Percentiles rank a stretch among this genome's conserved stretches.
Evolutionary conservation across 2,888 invertebrate genomes (phyloP).

Genomic region (Coecobrya sp.): DNA sequence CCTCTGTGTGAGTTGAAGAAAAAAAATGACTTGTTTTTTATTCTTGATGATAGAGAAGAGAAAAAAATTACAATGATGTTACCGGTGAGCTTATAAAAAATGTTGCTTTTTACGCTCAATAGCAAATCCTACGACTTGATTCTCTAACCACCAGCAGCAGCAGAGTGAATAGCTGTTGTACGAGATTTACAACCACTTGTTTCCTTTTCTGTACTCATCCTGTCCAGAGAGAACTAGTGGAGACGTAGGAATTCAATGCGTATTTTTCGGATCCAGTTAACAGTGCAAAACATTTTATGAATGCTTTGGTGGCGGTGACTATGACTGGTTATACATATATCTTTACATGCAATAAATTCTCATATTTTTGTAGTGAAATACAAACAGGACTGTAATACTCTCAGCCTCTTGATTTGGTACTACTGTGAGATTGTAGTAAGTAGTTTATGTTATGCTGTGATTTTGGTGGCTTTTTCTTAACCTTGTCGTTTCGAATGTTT

Average conservation of each 20-base stretch:
- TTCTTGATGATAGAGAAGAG: conserved; percentile 14
- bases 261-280: conserved; percentile 41
- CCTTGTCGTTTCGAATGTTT: background rate
- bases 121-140: conserved; percentile 48
- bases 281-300: conserved; percentile 7
- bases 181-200: conserved; percentile 42
- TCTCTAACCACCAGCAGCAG: background rate
- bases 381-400: conserved; percentile 1
- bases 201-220: conserved; percentile 3
- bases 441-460: conserved; percentile 7
- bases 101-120: conserved; percentile 44
- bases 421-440: no score
- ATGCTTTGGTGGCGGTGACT: background rate
- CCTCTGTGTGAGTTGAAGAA: conserved; percentile 10
- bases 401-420: conserved; percentile 2
- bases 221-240: conserved; percentile 20
- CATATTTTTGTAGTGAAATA: conserved; percentile 35
- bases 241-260: background rate
- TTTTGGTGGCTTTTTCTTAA: conserved; percentile 22
- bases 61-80: conserved; percentile 66
- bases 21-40: conserved; percentile 49
- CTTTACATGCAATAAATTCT: conserved; percentile 63
- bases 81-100: conserved; percentile 67
- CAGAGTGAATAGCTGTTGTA: conserved; percentile 22
- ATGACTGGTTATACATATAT: conserved; percentile 35